Evolutionary conservation across 2,888 invertebrate genomes (phyloP), one percentile per base, ranked within the genome.

Genomic region (Latrodectus elegans): DNA sequence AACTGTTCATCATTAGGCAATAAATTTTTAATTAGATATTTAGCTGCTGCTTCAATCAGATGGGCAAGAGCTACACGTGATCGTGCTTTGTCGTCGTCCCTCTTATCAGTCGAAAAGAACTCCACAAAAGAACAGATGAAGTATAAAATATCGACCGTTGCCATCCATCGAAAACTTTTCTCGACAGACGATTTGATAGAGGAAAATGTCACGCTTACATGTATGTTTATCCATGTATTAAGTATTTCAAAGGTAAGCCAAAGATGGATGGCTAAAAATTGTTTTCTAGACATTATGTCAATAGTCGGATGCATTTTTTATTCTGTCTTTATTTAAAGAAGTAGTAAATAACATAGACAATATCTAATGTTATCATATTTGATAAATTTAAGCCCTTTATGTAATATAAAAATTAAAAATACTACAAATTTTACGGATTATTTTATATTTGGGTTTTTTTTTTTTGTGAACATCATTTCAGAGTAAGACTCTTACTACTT

Each of bases 101-200:
- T 10, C 71, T 71, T 51, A 68, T 38, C 49, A 12, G 51, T 52
- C 4, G 49, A 15, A 49, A 71, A 71, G 51, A 22, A 49, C 71
- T 38, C 51, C 71, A 71, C 71, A 71, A 71, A 71, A 71, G 71
- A 71, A 71, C n/a, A 49, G 71, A 71, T 71, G 71, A 71, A 71
- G 49, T 51, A n/a, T n/a, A 51, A 38, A 51, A n/a, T 38, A 71
- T 71, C 71, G 71, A 71, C 51, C 71, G 49, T 55, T 55, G 55
- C 55, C 55, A 55, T 55, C 15, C 60, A n/a, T 60, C 6, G n/a
- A 60, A 60, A n/a, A 60, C 12, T n/a, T 60, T 11, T 60, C 60
- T 15, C 60, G 12, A n/a, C 12, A 60, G 60, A 60, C n/a, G n/a
- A 15, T 60, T 12, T 60, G 60, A 60, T 60, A 60, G 60, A 11